phyloP scores from a whole-genome alignment of 2,797 vertebrate species.

The Mergus octosetaceus region DNA sequence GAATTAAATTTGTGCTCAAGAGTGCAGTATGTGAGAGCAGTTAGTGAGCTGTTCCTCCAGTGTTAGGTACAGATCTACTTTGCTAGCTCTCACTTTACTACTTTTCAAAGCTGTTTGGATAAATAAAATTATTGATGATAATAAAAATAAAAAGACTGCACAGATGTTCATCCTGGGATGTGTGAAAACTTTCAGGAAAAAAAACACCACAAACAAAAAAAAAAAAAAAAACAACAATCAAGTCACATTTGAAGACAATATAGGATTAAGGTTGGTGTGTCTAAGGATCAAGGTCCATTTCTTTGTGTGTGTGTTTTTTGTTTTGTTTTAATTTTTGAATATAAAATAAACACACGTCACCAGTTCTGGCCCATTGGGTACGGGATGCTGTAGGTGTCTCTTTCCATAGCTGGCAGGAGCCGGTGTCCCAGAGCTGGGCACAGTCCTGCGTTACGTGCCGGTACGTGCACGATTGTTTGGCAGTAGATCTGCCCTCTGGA shows the following conservation, averaged over 20 bases:
- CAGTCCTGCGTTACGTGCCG: fast-evolving
- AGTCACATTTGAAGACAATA: neutral
- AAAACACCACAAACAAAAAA: neutral
- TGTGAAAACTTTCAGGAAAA: neutral
- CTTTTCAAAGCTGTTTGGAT: neutral
- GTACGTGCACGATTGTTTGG: fast-evolving
- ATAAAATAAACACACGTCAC: fast-evolving
- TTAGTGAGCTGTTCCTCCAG: slow-evolving; percentile 19
- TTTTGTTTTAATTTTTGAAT: neutral
- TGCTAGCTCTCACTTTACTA: neutral
- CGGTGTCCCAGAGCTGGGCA: neutral
- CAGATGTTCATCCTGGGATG: neutral
- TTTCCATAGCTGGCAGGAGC: neutral
- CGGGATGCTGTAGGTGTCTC: neutral
- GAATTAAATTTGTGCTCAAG: slow-evolving; percentile 59
- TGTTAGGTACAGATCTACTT: neutral
- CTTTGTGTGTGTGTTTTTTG: neutral
- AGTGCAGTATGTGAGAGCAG: slow-evolving; percentile 14
- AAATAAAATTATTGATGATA: neutral
- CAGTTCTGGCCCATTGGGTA: neutral
- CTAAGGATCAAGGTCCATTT: neutral
- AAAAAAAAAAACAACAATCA: too few species aligned
- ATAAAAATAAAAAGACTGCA: neutral
- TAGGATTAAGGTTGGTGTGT: neutral
- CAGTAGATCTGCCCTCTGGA: neutral